Conservation (phyloP, 2,888 invertebrate genomes). For the Trichogramma evanescens region DNA sequence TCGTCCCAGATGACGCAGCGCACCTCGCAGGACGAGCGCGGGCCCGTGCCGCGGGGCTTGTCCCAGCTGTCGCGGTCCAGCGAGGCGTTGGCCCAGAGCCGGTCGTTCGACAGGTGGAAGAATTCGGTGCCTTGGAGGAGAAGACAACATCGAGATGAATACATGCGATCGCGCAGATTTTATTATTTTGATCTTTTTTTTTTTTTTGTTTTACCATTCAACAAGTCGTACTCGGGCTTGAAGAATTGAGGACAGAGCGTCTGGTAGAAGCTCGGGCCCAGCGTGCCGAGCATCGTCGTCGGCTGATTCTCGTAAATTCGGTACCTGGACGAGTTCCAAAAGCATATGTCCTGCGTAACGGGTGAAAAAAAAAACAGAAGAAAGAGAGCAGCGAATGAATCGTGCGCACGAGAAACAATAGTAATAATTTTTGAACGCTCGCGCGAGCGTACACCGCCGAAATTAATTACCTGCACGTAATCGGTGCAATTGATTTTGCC, state of each 20-base stretch:
- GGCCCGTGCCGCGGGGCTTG: conserved; percentile 41
- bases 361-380: neutral
- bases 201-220: conserved; percentile 43
- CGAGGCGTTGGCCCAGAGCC: conserved; percentile 44
- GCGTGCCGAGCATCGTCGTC: conserved; percentile 42
- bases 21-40: conserved; percentile 40
- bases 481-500: conserved; percentile 34
- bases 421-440: neutral
- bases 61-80: conserved; percentile 48
- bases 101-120: conserved; percentile 44
- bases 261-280: conserved; percentile 46
- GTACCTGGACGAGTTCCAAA: conserved; percentile 40
- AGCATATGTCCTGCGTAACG: conserved; percentile 40
- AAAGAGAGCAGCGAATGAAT: neutral
- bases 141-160: too few relatives aligned
- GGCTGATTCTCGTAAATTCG: conserved; percentile 43
- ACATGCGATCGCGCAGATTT: neutral
- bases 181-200: neutral
- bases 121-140: conserved; percentile 39
- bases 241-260: conserved; percentile 51
- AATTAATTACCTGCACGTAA: conserved; percentile 35
- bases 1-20: conserved; percentile 47
- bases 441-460: neutral
- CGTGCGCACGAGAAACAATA: neutral
- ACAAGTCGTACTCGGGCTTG: conserved; percentile 47